Base-by-base conservation (phyloP, 2,113 vertebrate genomes). In the Mobula birostris region DNA sequence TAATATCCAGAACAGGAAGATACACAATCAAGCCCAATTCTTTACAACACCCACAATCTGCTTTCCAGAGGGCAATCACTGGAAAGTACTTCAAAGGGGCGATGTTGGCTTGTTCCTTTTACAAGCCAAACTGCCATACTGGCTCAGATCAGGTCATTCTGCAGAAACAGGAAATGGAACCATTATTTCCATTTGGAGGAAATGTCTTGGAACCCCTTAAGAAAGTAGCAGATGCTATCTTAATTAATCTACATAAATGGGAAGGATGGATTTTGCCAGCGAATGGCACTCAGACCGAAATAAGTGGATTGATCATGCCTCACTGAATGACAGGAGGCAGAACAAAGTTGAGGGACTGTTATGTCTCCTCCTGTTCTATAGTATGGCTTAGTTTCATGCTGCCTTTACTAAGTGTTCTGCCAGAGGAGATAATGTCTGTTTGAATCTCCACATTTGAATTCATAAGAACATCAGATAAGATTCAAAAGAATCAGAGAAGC, bases 401-500 rank as follows among this genome's bases (percentile, higher is more conserved):
- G 61, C 11, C 29, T 32, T 32, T 90, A 17, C 14, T 68, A 66
- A 66, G 61, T 90, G 32, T 32, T 90, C 61, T 58, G 66, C 85
- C 85, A 68, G 85, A 66, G 85, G 85, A 90, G 61, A 66, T 61
- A 90, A 68, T 66, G 85, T 14, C 61, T n/a, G n/a, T 66, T 66
- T 32, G 63, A n/a, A 90, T 63, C 61, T 88, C 27, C 58, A 88
- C 27, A 61, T 24, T 61, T 88, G 24, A 88, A 61, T 88, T 63
- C 58, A 88, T 88, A 63, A n/a, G 12, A 58, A 58, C 8, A 88
- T 29, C 56, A 4, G 58, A 88, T n/a, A 88, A 88, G 17, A 74
- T 74, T 74, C 72, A 19, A 90, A 87, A 90, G 85, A 88, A 88
- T 88, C 32, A 72, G 63, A 92, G 15, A 74, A 93, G 63, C 32